Evolutionary conservation across 2,113 vertebrate genomes (phyloP), one percentile per base, ranked within the genome.

Genomic region (Burhinus oedicnemus): DNA sequence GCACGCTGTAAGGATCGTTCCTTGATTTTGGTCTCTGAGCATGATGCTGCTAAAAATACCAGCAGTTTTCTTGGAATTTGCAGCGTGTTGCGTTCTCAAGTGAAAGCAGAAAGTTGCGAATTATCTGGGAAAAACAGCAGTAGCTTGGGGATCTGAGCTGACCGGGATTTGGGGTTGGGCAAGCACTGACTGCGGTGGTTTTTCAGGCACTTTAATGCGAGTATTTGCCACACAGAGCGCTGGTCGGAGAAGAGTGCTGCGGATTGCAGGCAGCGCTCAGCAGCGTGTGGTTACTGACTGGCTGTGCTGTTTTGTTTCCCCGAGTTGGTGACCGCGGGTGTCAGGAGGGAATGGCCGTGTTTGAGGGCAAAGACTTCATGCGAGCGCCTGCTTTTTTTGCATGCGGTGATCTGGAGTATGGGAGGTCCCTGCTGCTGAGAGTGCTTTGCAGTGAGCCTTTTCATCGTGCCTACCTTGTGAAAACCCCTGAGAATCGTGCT

Each of bases 321-420:
- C 1, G 0, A 0, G 2, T 17, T 47, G 27, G 44, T 1, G 18
- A 23, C 65, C 4, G 4, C 34, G 65, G 38, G 29, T n/a, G 38
- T 51, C 71, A 36, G 54, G 68, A 81, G 11, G 16, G 17, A 3
- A 23, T 6, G 75, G 19, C 52, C 76, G 47, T 80, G 68, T 83
- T 19, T 60, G 55, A 64, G 68, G 45, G 64, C 27, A 47, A 80
- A n/a, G 65, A 18, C 12, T 87, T 69, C 0, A 0, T 80, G n/a
- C 5, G 2, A 83, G 27, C 0, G 1, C n/a, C 60, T 68, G 32
- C 34, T 38, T 80, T 83, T 40, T 65, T 32, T 57, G 38, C 0
- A 0, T 42, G 57, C 2, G 0, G 57, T 52, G 52, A 76, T 87
- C 57, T 86, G 62, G 57, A 79, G 49, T 7, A 57, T 1, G 0